Percentiles rank a stretch among this genome's conserved stretches.
Conservation (phyloP, 2,888 invertebrate species). For the Amiota mariae region DNA sequence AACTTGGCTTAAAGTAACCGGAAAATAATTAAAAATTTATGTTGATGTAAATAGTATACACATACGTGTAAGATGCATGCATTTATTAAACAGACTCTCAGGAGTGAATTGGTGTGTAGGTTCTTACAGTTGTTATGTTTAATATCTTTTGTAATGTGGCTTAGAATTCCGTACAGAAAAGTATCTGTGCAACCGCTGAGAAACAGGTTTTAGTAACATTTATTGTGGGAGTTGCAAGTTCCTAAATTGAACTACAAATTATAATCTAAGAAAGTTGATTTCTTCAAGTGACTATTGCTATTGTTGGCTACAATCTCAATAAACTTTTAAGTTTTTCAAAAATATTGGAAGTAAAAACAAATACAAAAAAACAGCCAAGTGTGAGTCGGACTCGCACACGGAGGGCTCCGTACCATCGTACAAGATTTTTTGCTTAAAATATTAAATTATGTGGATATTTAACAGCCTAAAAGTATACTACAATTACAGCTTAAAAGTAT, state of each 20-base stretch:
- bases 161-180: constrained; percentile 45
- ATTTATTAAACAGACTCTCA: constrained; percentile 7
- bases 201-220: constrained; percentile 18
- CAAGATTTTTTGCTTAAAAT: too few species aligned
- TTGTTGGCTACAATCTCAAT: too few species aligned
- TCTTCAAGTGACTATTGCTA: too few species aligned
- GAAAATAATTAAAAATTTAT: constrained; percentile 63
- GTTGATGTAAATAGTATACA: constrained; percentile 14
- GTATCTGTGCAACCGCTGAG: constrained; percentile 8
- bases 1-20: constrained; percentile 43
- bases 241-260: background rate
- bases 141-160: constrained; percentile 57
- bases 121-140: constrained; percentile 52
- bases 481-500: too few species aligned
- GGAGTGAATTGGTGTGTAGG: constrained; percentile 30
- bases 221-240: constrained; percentile 34
- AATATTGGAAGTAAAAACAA: too few species aligned
- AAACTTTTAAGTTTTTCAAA: too few species aligned
- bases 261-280: too few species aligned
- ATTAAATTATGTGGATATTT: too few species aligned
- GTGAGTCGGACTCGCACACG: too few species aligned
- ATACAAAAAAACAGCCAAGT: too few species aligned
- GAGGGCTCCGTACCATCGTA: too few species aligned
- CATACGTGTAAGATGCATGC: constrained; percentile 41
- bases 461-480: too few species aligned